Evolutionary conservation across 2,888 invertebrate species (phyloP), one percentile per base, ranked within the genome.

Genomic region (Xanthia icteritia): DNA sequence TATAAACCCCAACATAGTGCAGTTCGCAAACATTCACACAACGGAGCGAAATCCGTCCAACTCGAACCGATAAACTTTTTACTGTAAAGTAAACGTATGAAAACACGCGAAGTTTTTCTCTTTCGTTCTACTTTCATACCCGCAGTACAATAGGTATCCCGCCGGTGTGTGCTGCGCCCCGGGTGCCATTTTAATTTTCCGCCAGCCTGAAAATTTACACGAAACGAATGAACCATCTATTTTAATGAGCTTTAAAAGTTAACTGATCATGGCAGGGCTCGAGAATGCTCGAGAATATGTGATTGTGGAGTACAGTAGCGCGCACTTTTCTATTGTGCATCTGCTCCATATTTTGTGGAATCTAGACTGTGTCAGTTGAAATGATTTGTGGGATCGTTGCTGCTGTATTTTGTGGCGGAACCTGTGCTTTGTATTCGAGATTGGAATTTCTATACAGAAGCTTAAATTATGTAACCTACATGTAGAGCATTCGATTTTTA

Each of bases 171-270:
- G 88, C 79, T 88, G 87, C 91, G 96, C 96, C 94, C 88, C 94
- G 95, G 96, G 96, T 94, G 93, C 92, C 94, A 93, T 96, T 96
- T 96, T 96, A 96, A 96, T 96, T 96, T 96, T 96, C 96, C 96
- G 96, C 94, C 91, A 90, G 92, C 91, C 91, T 92, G 93, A 91
- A 95, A 95, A 95, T 95, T 93, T 95, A 95, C 94, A 94, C 94
- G 92, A 92, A 92, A 92, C 91, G 94, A 96, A 96, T 95, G 96
- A 95, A 95, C 94, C 94, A 94, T 96, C 95, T 95, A 94, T 96
- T 96, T 96, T 96, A 96, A 96, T 96, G 96, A 96, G 95, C 95
- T 94, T 93, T 94, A 94, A 95, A 95, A 96, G 95, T 95, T 95
- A 95, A 95, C 94, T 94, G 94, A 95, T 96, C 94, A 92, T 91